phyloP scores from a whole-genome alignment of 2,888 invertebrate species.

The Rhogogaster chlorosoma region DNA sequence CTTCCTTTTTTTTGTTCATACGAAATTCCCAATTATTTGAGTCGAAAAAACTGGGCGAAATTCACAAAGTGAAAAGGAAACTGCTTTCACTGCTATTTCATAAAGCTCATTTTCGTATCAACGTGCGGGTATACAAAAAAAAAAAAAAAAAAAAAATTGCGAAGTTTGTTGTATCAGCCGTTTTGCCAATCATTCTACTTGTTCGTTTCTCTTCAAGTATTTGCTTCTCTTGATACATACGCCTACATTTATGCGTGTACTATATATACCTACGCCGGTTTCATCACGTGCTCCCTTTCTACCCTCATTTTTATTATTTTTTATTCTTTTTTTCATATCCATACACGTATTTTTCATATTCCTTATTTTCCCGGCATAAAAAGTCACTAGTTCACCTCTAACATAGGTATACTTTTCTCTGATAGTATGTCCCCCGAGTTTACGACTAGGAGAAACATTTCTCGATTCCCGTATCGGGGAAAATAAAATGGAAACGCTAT shows the following conservation, averaged over 20 bases:
- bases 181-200: background rate
- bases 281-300: background rate
- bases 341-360: background rate
- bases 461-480: background rate
- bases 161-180: background rate
- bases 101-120: background rate
- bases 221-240: background rate
- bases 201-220: background rate
- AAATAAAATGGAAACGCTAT: background rate
- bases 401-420: slow-evolving; percentile 5
- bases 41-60: background rate
- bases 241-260: background rate
- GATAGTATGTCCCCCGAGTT: background rate
- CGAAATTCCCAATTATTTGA: background rate
- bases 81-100: background rate
- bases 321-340: no score
- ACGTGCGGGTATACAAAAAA: background rate
- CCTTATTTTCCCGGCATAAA: background rate
- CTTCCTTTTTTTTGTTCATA: no score
- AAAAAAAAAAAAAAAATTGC: background rate
- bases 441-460: slow-evolving; percentile 16
- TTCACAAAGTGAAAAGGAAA: background rate
- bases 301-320: background rate
- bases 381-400: background rate
- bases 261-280: background rate